These are phyloP conservation scores for Lethenteron camtschaticum DNA, from an alignment of 2,113 vertebrate species.

Conservation along the genomic window DNA sequence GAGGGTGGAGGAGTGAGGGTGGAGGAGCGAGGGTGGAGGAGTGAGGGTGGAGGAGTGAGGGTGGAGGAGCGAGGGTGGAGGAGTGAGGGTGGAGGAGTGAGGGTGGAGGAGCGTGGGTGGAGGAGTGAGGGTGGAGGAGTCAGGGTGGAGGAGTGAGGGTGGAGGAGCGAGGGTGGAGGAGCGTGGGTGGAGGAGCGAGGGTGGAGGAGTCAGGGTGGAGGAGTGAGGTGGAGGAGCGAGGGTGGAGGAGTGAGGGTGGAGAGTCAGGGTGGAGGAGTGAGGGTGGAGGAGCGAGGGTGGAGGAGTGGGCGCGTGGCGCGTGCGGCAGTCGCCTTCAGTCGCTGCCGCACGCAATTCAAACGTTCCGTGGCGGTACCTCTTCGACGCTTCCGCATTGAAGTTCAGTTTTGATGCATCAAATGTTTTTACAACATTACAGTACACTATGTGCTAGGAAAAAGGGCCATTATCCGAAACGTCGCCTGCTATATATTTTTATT, in stretches of 20 bases:
- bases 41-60: background rate
- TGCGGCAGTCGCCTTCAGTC: too few species aligned
- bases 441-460: too few species aligned
- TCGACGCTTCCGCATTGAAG: too few species aligned
- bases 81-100: constrained; percentile 23
- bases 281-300: background rate
- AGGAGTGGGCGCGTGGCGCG: background rate
- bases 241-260: constrained; percentile 6
- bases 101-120: constrained; percentile 10
- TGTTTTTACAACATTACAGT: too few species aligned
- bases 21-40: background rate
- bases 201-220: background rate
- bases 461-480: too few species aligned
- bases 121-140: too few species aligned
- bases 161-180: background rate
- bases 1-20: background rate
- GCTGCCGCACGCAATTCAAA: too few species aligned
- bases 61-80: too few species aligned
- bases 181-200: background rate
- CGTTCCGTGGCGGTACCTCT: too few species aligned
- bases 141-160: too few species aligned
- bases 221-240: constrained; percentile 26
- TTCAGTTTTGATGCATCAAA: too few species aligned
- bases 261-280: background rate
- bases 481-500: too few species aligned